phyloP scores from a whole-genome alignment of 2,797 vertebrate genomes.

The Numenius phaeopus region DNA sequence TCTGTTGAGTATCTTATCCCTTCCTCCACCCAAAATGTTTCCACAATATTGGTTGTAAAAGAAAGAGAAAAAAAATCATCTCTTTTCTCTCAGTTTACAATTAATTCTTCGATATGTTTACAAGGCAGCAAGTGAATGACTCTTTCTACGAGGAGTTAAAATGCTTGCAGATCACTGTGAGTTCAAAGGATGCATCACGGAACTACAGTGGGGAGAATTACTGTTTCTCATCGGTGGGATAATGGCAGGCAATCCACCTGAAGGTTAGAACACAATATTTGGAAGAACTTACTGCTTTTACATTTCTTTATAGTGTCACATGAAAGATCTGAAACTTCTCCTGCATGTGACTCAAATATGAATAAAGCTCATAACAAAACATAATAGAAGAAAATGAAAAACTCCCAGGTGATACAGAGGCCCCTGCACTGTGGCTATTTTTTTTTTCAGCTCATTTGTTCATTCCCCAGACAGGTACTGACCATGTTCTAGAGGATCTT shows the following conservation, averaged over 20 bases:
- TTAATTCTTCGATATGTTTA: constrained; percentile 15
- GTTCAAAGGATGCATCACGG: constrained; percentile 26
- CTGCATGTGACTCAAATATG: constrained; percentile 1
- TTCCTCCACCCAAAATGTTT: not conserved
- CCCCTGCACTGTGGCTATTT: not conserved
- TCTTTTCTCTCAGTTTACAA: not conserved
- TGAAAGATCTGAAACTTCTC: constrained; percentile 27
- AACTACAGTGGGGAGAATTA: constrained; percentile 5
- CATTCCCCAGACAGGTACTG: not conserved
- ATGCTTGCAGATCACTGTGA: not conserved
- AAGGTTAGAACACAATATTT: constrained; percentile 33
- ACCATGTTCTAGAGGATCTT: not conserved
- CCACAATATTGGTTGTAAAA: not conserved
- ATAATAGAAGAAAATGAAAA: constrained; percentile 44
- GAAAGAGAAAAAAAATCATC: not conserved
- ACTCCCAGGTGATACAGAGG: not conserved
- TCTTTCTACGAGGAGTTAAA: not conserved
- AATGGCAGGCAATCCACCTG: constrained; percentile 21
- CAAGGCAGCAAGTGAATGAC: not conserved
- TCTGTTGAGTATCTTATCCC: not conserved
- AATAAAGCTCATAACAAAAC: constrained; percentile 37
- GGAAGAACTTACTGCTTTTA: constrained; percentile 38
- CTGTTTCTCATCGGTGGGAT: constrained; percentile 7
- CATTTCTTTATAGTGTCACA: constrained; percentile 26
- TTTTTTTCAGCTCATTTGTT: not conserved